Evolutionary conservation across 2,113 vertebrate genomes (phyloP), one percentile per base, ranked within the genome.

Genomic region (Naja naja): DNA sequence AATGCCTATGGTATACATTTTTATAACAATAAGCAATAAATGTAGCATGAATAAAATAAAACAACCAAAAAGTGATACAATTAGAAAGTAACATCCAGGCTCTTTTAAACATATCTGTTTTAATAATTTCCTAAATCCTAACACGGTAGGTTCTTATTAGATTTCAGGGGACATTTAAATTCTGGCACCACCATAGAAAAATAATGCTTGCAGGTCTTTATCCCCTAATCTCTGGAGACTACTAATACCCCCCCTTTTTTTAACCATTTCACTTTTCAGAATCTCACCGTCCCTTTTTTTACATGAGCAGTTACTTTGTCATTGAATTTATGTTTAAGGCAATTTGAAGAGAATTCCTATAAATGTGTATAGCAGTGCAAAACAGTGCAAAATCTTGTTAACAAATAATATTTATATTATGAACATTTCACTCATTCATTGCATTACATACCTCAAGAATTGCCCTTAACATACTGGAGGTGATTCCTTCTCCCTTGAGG

Each of bases 391-490:
- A 69, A 69, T 90, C 88, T 60, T 85, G 23, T 25, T 18, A 81
- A 90, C 52, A 81, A 53, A 53, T 55, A 85, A 85, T 56, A n/a
- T 49, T 25, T 89, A 34, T 1, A 60, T 20, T 90, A 18, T 30
- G 94, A 96, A 47, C 52, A 4, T 52, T 95, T 34, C 7, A 69
- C 54, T n/a, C 25, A 25, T 39, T 1, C 1, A 0, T 0, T 5
- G 14, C 25, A 93, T 60, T 52, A 87, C 45, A 3, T 97, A 99
- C 99, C 98, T 99, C 99, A 85, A 99, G 97, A 96, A 99, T 98
- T 91, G 99, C 99, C 96, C 99, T 98, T 89, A 99, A 98, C 99
- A 99, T 99, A 94, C 98, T 99, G 11, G 98, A 98, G 89, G 99
- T 98, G 90, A 99, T 95, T 34, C 98, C 98, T 74, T 98, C 98